Base-by-base conservation (phyloP, 1,140 invertebrate genomes). In the Calosoma granatense region DNA sequence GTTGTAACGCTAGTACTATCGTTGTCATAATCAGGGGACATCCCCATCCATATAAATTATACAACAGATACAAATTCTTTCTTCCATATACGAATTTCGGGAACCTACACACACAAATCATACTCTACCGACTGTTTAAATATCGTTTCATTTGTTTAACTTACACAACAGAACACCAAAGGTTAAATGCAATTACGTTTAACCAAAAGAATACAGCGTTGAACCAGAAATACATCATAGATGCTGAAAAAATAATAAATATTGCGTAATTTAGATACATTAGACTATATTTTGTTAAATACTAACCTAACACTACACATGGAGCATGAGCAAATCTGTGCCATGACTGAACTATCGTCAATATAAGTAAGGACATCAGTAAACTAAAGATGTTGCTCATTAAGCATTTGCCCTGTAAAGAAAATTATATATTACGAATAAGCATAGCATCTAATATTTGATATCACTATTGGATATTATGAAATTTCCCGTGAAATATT, bases 171-270 rank as follows among this genome's bases (percentile, higher is more conserved):
- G 70, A 72, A 61, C 77, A 74, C 74, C 79, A 84, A 22, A 84
- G 75, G 63, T 86, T 83, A 43, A 84, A 78, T 2, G 80, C 76
- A 2, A 83, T 77, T 0, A 83, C 71, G 59, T 82, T 82, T 65
- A 85, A 69, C 84, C 84, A 86, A 63, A 81, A 83, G 63, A 86
- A 85, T 2, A 78, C 75, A 1, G 77, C 73, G 60, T 84, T 69
- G 72, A 83, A 79, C 67, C 78, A 76, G 59, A 78, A 82, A 61
- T 84, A 86, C 0, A 79, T 69, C 2, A 78, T 58, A 61, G 81
- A 83, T 20, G 78, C 82, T 79, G 65, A 60, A 65, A 67, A 58
- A 23, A 63, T 47, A 9, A 39, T 43, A 26, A 55, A 57, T 26
- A 30, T 53, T 17, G n/a, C n/a, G n/a, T n/a, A n/a, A n/a, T n/a